phyloP scores from a whole-genome alignment of 2,888 invertebrate species.

The Neria commutata region DNA sequence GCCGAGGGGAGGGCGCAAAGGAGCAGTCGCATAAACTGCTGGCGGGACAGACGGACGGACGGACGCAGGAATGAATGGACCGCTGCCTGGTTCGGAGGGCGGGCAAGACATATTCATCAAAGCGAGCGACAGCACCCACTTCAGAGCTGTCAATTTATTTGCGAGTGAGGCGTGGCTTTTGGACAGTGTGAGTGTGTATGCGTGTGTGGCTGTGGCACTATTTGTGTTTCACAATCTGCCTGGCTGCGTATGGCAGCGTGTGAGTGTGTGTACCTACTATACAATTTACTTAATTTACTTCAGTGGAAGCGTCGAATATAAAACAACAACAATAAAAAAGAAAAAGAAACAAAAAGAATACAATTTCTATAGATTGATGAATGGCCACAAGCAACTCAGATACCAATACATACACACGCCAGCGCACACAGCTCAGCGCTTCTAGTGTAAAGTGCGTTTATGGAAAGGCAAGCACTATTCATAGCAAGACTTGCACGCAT shows the following conservation, averaged over 20 bases:
- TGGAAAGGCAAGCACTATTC: too few relatives aligned
- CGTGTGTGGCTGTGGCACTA: neutral
- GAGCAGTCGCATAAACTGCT: slow-evolving; percentile 3
- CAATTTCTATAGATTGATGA: slow-evolving; percentile 5
- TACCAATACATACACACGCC: neutral
- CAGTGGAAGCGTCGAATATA: neutral
- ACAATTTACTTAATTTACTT: slow-evolving; percentile 18
- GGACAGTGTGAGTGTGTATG: neutral
- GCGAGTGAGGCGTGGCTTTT: neutral
- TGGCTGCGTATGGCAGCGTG: too few relatives aligned
- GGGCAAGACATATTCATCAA: slow-evolving; percentile 14
- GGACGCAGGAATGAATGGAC: slow-evolving; percentile 1
- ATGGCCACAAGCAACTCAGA: neutral
- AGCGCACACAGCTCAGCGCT: neutral
- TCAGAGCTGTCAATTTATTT: slow-evolving; percentile 20
- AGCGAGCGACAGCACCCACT: slow-evolving; percentile 10
- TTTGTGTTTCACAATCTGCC: too few relatives aligned
- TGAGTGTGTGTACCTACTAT: neutral
- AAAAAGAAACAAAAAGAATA: neutral
- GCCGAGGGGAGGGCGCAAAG: neutral
- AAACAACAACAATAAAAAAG: neutral
- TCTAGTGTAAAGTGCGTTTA: too few relatives aligned
- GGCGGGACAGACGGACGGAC: slow-evolving; percentile 2
- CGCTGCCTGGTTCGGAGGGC: too few relatives aligned
- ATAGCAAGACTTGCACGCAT: too few relatives aligned